phyloP scores from a whole-genome alignment of 2,113 vertebrate genomes.

The Centropus bengalensis region DNA sequence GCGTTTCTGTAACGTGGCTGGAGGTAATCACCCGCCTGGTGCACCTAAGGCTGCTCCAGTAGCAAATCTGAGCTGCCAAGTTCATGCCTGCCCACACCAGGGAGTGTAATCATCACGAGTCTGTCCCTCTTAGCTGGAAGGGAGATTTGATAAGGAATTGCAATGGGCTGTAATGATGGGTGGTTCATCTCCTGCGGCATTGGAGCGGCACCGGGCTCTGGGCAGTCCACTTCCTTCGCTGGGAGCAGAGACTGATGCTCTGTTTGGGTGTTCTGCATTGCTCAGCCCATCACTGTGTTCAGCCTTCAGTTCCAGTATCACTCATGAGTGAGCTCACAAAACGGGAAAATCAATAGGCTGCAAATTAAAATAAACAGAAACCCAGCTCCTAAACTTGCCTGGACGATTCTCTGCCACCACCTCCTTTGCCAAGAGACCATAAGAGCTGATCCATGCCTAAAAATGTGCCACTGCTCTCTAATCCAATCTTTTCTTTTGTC shows the following conservation, averaged over 20 bases:
- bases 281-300: background rate
- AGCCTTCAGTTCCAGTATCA: background rate
- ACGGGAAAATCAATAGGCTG: background rate
- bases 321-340: background rate
- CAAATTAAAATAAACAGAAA: constrained; percentile 20
- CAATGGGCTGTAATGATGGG: background rate
- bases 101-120: background rate
- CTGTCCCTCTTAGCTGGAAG: background rate
- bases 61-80: background rate
- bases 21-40: background rate
- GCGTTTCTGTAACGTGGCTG: background rate
- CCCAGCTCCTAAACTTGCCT: background rate
- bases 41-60: background rate
- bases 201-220: background rate
- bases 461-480: background rate
- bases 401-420: background rate
- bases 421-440: background rate
- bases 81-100: background rate
- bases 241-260: background rate
- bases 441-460: background rate
- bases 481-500: background rate
- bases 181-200: background rate
- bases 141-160: background rate
- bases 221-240: rapidly evolving
- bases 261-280: background rate